Percentiles rank a stretch among this genome's conserved stretches.
phyloP scores from a whole-genome alignment of 2,888 invertebrate species.

The Microplitis manilae region DNA sequence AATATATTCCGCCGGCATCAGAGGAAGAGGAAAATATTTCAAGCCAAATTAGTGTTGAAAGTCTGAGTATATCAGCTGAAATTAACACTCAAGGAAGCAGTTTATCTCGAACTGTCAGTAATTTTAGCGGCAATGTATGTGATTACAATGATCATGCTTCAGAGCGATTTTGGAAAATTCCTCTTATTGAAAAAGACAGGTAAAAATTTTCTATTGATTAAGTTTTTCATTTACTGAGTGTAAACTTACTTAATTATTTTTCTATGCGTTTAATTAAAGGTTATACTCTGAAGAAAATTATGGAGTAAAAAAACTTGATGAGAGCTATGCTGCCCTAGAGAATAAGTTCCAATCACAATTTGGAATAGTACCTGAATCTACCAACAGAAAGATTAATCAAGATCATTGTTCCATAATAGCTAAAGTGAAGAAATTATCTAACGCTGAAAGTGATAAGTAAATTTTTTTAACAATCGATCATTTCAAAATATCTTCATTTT shows the following conservation, averaged over 20 bases:
- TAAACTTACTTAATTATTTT: slow-evolving; percentile 2
- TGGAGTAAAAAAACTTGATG: slow-evolving; percentile 4
- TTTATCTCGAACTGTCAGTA: neutral
- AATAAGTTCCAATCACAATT: slow-evolving; percentile 14
- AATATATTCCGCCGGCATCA: slow-evolving; percentile 4
- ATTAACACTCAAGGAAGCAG: neutral
- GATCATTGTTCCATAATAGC: neutral
- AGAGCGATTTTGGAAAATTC: neutral
- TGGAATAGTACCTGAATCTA: slow-evolving; percentile 16
- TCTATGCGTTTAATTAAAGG: neutral
- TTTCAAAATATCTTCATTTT: no score
- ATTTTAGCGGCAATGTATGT: neutral
- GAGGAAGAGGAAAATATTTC: neutral
- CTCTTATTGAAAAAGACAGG: slow-evolving; percentile 10
- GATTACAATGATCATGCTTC: neutral
- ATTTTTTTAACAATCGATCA: slow-evolving; percentile 1
- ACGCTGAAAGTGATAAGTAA: slow-evolving; percentile 4
- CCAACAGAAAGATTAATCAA: slow-evolving; percentile 8
- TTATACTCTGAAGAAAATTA: neutral
- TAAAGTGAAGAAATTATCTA: slow-evolving; percentile 15
- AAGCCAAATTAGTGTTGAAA: neutral
- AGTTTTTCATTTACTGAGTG: neutral
- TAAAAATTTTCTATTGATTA: neutral
- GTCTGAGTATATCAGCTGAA: neutral
- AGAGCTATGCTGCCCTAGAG: neutral